Evolutionary conservation across 2,113 vertebrate genomes (phyloP).

Genomic region (Chloropsis cyanopogon): DNA sequence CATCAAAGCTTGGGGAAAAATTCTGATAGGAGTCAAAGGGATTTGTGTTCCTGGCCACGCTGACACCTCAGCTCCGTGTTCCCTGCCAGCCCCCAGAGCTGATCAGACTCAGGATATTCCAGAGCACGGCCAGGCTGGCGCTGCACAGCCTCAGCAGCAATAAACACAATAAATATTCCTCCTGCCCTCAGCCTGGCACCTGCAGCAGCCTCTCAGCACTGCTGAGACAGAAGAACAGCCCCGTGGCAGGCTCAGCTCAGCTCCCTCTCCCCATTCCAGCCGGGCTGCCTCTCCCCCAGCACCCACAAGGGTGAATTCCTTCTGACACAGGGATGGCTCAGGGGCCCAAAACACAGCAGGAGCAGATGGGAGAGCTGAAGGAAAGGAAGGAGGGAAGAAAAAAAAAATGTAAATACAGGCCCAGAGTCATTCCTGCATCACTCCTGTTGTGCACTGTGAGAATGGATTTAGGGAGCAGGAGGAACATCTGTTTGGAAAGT

Average conservation of each 20-base stretch:
- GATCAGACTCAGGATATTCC: neutral
- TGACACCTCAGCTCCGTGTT: neutral
- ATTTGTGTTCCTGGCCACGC: neutral
- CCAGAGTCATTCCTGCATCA: neutral
- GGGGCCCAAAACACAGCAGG: neutral
- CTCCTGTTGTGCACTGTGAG: neutral
- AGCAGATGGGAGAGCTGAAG: constrained; percentile 20
- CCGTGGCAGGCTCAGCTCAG: neutral
- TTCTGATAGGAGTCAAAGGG: neutral
- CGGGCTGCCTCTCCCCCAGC: neutral
- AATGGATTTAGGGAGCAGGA: neutral
- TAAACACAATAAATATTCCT: neutral
- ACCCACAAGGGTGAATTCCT: neutral
- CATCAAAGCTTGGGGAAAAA: neutral
- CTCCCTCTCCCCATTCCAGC: neutral
- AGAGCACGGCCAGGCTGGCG: neutral
- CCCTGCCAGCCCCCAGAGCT: neutral
- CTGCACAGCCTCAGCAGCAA: neutral
- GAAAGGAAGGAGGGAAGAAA: neutral
- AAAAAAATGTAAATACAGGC: neutral
- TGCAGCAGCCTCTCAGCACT: neutral
- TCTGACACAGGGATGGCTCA: constrained; percentile 14
- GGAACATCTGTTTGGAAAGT: constrained; percentile 18
- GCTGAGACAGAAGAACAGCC: neutral
- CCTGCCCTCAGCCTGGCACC: neutral